phyloP scores from a whole-genome alignment of 2,888 invertebrate species.

The Sepiola atlantica region DNA sequence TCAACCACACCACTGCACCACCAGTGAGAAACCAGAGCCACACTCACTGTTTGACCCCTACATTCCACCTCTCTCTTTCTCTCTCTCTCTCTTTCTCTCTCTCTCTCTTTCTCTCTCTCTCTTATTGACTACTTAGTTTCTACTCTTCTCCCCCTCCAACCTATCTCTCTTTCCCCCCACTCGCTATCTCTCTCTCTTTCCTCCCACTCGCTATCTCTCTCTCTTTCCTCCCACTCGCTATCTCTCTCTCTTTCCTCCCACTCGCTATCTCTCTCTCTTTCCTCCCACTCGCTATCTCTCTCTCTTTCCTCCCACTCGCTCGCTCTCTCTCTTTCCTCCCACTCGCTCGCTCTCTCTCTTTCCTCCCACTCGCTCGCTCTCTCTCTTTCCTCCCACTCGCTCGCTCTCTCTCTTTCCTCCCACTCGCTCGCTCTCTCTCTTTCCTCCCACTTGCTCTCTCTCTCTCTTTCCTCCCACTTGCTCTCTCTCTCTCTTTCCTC shows the following conservation, averaged over 20 bases:
- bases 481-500: no score
- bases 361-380: no score
- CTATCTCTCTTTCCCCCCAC: not conserved
- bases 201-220: not conserved
- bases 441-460: no score
- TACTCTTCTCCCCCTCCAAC: not conserved
- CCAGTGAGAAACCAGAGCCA: constrained; percentile 41
- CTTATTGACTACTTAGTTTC: not conserved
- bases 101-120: not conserved
- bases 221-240: no score
- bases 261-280: not conserved
- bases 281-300: no score
- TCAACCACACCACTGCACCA: constrained; percentile 34
- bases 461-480: no score
- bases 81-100: not conserved
- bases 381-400: no score
- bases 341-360: no score
- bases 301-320: no score
- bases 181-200: not conserved
- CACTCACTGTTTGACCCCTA: constrained; percentile 24
- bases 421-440: no score
- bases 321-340: no score
- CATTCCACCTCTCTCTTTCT: not conserved
- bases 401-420: no score
- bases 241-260: not conserved